phyloP scores from a whole-genome alignment of 2,113 vertebrate genomes.

The Chrysemys picta region DNA sequence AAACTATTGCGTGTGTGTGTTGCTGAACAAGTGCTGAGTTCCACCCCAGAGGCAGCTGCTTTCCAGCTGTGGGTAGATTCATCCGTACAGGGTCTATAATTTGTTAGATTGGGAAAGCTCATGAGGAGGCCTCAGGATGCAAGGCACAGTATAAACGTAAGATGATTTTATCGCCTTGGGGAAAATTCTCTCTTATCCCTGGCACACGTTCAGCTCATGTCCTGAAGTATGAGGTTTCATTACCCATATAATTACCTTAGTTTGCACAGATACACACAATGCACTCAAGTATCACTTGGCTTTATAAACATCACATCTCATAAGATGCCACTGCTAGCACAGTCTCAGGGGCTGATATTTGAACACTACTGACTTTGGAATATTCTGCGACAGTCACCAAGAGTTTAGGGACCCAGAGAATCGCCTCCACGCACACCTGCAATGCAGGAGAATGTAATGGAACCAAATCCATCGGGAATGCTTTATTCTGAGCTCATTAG shows the following conservation, averaged over 20 bases:
- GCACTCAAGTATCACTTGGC: background rate
- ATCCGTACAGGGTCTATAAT: background rate
- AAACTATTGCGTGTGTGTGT: accelerated
- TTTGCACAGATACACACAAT: accelerated
- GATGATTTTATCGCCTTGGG: background rate
- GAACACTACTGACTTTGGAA: background rate
- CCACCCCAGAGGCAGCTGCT: background rate
- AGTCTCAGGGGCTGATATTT: accelerated
- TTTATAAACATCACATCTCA: accelerated
- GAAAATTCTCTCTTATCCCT: background rate
- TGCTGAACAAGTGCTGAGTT: background rate
- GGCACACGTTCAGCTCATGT: background rate
- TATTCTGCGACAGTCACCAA: background rate
- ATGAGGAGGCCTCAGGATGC: background rate
- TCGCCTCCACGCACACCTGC: accelerated
- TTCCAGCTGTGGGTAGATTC: background rate
- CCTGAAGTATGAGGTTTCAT: background rate
- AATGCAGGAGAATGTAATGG: accelerated
- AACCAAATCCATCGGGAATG: accelerated
- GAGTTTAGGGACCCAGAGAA: background rate
- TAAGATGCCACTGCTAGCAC: background rate
- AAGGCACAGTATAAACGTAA: background rate
- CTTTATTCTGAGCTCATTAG: background rate
- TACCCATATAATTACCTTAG: background rate
- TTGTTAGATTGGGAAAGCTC: background rate